A percentile compares a stretch with the other conserved stretches of the same genome.
phyloP scores from a whole-genome alignment of 2,888 invertebrate genomes.

The Pollenia angustigena region DNA sequence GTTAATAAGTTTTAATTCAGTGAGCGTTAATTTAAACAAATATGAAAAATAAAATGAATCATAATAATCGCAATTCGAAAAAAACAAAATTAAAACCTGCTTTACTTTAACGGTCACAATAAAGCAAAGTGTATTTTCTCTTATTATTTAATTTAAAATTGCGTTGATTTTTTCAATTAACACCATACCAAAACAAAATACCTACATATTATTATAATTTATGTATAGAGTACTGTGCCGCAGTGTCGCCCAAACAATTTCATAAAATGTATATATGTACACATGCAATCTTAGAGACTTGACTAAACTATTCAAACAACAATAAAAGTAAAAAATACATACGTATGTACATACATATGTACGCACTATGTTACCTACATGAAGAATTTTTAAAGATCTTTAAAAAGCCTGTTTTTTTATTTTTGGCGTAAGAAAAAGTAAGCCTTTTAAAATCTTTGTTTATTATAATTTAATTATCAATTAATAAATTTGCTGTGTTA shows the following conservation, averaged over 20 bases:
- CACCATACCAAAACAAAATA: slow-evolving; percentile 2
- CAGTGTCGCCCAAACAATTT: slow-evolving; percentile 6
- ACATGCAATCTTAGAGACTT: neutral
- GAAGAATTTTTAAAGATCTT: neutral
- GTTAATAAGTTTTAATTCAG: slow-evolving; percentile 32
- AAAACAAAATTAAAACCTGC: slow-evolving; percentile 20
- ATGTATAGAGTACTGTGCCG: neutral
- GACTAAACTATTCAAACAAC: too few relatives aligned
- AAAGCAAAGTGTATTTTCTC: neutral
- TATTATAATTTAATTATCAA: neutral
- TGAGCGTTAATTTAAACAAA: slow-evolving; percentile 11
- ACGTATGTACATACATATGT: neutral
- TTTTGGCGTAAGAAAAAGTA: neutral
- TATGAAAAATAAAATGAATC: slow-evolving; percentile 34
- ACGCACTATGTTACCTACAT: neutral
- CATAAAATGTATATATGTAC: slow-evolving; percentile 1
- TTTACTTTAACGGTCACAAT: neutral
- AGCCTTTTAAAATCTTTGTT: neutral
- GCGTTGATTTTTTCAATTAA: slow-evolving; percentile 21
- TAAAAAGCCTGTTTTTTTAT: neutral
- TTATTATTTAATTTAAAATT: slow-evolving; percentile 1
- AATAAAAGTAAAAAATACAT: too few relatives aligned
- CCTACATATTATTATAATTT: neutral
- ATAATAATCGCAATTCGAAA: slow-evolving; percentile 1
- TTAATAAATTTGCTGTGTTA: neutral